Evolutionary conservation across 2,888 invertebrate genomes (phyloP), one percentile per base, ranked within the genome.

Genomic region (Pomacea canaliculata): DNA sequence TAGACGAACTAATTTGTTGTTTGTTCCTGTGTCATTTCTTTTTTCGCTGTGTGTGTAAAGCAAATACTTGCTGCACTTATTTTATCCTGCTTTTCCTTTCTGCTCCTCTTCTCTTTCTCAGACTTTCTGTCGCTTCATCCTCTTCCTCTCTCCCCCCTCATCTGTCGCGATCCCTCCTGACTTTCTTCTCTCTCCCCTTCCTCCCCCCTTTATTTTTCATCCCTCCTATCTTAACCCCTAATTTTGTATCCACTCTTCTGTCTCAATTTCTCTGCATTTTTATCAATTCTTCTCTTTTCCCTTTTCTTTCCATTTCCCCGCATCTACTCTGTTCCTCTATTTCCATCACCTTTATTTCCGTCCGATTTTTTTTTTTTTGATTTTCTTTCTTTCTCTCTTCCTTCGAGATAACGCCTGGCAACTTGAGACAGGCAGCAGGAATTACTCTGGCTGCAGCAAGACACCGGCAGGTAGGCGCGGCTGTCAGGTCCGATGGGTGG

Each of bases 341-440:
- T 37, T 37, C 37, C 5, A 3, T 37, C 5, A 5, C 3, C 37
- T 5, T 37, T 37, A 37, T 0, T 0, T 37, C 37, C 37, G 37
- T 37, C 5, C 37, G 37, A 37, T 37, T 1, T 5, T 37, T 37
- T 37, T 37, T 23, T 18, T 46, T 72, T 51, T 65, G 1, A 46
- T 27, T 27, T 1, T 67, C 59, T 67, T 23, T 23, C 67, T n/a
- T 27, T 73, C 56, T 51, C 46, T 67, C 73, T 67, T 4, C n/a
- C n/a, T 60, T 18, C 4, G 4, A 60, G 60, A 60, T 60, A n/a
- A 60, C n/a, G 60, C 60, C n/a, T 19, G 2, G 16, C 16, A 60
- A 60, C 18, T 60, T 60, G 51, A 10, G 51, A 56, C 10, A 56
- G 51, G 51, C 10, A 2, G 51, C 51, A 56, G 51, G 51, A 56